Conservation (phyloP, 2,113 vertebrate species). For the Ophiodon elongatus region DNA sequence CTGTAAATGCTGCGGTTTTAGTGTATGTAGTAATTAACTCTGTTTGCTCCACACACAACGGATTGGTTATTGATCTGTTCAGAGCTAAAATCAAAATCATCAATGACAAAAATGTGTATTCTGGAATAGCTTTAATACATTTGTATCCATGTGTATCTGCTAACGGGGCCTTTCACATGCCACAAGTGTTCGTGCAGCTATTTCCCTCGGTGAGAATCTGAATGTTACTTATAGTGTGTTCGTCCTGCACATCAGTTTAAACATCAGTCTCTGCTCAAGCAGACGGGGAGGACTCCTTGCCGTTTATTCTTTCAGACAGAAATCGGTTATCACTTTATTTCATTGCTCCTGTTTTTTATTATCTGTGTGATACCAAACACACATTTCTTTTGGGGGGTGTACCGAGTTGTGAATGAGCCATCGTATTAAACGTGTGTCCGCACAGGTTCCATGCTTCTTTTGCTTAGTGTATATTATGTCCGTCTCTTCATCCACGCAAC, state of each 20-base stretch:
- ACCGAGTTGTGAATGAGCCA: not conserved
- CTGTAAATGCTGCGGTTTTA: not conserved
- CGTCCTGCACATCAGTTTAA: too few relatives aligned
- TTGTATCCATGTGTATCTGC: too few relatives aligned
- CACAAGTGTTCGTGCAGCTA: not conserved
- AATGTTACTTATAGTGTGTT: too few relatives aligned
- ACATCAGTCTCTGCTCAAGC: not conserved
- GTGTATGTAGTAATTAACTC: not conserved
- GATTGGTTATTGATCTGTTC: not conserved
- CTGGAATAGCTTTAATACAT: not conserved
- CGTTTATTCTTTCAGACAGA: not conserved
- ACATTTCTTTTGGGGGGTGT: not conserved
- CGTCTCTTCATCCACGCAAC: not conserved
- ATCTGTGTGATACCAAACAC: not conserved
- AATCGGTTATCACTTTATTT: not conserved
- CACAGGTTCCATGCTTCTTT: too few relatives aligned
- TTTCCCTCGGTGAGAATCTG: too few relatives aligned
- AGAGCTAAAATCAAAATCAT: not conserved
- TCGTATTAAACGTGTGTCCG: not conserved
- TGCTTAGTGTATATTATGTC: not conserved
- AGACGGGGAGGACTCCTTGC: not conserved
- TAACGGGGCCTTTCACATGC: not conserved
- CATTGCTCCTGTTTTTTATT: not conserved
- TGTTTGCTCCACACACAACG: not conserved
- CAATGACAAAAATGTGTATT: not conserved